These are phyloP conservation scores for Batillaria attramentaria DNA, from an alignment of 1,140 invertebrate species.

Conservation along the genomic window DNA sequence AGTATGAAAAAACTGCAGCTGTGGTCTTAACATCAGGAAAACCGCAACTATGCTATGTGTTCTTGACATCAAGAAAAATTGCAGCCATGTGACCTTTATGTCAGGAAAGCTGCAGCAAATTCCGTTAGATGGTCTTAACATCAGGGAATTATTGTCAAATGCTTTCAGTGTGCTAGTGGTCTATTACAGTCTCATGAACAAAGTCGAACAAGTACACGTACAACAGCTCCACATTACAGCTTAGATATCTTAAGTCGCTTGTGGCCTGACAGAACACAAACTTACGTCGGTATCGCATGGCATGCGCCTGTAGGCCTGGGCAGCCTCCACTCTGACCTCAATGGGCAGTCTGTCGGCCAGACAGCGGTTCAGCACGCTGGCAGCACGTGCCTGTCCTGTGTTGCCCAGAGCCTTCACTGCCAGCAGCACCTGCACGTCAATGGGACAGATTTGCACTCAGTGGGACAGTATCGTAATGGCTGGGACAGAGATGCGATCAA, in stretches of 20 bases:
- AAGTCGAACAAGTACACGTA: background rate
- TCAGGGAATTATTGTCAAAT: no score
- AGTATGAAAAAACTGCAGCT: no score
- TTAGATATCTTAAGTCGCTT: no score
- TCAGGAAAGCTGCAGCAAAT: no score
- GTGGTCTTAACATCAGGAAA: no score
- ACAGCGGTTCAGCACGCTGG: constrained; percentile 79
- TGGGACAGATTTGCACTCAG: background rate
- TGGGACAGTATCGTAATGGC: background rate
- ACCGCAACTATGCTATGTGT: no score
- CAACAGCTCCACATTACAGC: no score
- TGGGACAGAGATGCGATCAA: no score
- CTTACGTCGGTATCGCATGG: constrained; percentile 79
- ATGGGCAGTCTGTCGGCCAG: constrained; percentile 77
- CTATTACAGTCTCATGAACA: background rate
- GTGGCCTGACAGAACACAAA: no score
- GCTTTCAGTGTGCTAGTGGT: background rate
- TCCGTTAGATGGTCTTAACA: no score
- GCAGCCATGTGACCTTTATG: no score
- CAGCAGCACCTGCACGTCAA: constrained; percentile 77
- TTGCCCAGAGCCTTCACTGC: constrained; percentile 91
- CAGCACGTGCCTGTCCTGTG: constrained; percentile 80
- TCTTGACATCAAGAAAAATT: no score
- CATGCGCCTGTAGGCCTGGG: constrained; percentile 83
- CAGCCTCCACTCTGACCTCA: constrained; percentile 83